Conservation (phyloP, 2,797 vertebrate genomes). For the Sus cebifrons region DNA sequence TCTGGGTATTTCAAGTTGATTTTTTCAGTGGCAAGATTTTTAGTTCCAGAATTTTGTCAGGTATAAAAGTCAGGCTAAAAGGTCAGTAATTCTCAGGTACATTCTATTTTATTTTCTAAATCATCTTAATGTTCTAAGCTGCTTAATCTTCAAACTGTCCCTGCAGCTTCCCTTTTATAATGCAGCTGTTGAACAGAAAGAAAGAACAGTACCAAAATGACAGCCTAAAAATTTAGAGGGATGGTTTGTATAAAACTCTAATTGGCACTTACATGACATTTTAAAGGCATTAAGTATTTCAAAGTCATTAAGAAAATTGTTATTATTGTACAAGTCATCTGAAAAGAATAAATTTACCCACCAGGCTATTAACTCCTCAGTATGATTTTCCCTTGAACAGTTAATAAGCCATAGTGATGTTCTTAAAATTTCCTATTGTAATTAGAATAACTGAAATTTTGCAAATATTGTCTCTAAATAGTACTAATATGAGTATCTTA, state of each 20-base stretch:
- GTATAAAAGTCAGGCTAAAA: conserved; percentile 20
- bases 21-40: conserved; percentile 68
- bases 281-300: conserved; percentile 73
- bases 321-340: conserved; percentile 71
- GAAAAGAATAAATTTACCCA: conserved; percentile 75
- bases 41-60: conserved; percentile 36
- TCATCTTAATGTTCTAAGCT: conserved; percentile 25
- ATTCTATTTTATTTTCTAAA: conserved; percentile 43
- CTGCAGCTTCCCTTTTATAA: background rate
- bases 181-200: conserved; percentile 38
- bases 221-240: conserved; percentile 6
- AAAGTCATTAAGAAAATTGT: conserved; percentile 72
- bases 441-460: conserved; percentile 53
- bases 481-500: background rate
- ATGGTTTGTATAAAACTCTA: conserved; percentile 54
- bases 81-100: conserved; percentile 22
- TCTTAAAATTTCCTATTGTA: background rate
- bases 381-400: conserved; percentile 57
- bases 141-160: background rate
- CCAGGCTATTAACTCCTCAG: conserved; percentile 50
- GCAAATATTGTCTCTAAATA: conserved; percentile 10
- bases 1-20: conserved; percentile 61
- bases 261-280: conserved; percentile 71
- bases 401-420: background rate
- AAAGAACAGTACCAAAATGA: conserved; percentile 29